A percentile compares a stretch with the other conserved stretches of the same genome.
Evolutionary conservation across 2,797 vertebrate species (phyloP).

Genomic region (Poliocrania exsul): DNA sequence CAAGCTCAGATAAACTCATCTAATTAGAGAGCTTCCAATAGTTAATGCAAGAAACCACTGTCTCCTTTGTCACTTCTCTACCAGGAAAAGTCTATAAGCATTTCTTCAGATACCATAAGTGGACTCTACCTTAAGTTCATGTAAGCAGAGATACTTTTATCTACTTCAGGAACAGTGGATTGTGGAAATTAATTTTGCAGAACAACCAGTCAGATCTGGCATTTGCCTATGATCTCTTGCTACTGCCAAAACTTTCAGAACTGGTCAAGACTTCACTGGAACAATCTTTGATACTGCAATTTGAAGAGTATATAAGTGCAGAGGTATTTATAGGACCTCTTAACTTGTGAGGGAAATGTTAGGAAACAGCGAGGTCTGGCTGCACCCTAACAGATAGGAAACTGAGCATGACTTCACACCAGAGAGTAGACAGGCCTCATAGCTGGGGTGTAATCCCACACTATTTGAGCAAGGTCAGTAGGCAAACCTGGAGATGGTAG

Average conservation of each 20-base stretch:
- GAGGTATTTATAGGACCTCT: neutral
- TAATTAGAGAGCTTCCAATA: neutral
- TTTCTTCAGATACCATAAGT: neutral
- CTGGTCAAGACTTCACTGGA: neutral
- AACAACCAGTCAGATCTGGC: neutral
- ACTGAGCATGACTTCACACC: neutral
- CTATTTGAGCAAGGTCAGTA: neutral
- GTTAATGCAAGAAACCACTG: neutral
- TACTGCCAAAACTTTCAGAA: neutral
- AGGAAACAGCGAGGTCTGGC: neutral
- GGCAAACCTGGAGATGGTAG: neutral
- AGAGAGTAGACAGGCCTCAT: neutral
- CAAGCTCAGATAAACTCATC: neutral
- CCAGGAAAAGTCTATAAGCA: neutral
- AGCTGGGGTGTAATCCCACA: neutral
- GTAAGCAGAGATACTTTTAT: neutral
- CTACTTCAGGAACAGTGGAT: neutral
- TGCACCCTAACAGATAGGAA: neutral
- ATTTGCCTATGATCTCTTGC: neutral
- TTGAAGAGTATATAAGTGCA: neutral
- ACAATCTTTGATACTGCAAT: neutral
- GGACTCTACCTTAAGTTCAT: rapidly evolving
- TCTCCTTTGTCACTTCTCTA: neutral
- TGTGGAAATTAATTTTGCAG: neutral
- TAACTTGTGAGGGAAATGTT: neutral